These are phyloP conservation scores for Meloidogyne hapla DNA, from an alignment of 1,140 invertebrate genomes.

Conservation along the genomic window DNA sequence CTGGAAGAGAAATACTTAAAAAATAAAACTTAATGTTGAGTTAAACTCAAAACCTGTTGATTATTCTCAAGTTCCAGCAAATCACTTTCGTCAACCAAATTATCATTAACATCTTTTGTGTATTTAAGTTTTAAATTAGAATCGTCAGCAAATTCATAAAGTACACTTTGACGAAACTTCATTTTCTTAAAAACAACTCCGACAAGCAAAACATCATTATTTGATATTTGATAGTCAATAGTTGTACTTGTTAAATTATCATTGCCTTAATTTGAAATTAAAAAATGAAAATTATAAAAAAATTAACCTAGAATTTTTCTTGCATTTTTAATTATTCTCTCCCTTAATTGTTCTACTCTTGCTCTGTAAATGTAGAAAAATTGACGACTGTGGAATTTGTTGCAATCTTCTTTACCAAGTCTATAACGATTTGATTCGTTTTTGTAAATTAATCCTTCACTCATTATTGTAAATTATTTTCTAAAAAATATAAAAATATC, in stretches of 20 bases:
- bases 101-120: constrained; percentile 25
- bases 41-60: constrained; percentile 39
- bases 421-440: background rate
- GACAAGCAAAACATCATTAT: constrained; percentile 31
- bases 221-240: constrained; percentile 2
- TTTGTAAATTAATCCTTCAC: background rate
- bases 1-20: constrained; percentile 2
- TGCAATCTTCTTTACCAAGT: background rate
- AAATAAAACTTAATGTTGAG: constrained; percentile 26
- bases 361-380: constrained; percentile 15
- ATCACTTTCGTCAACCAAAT: constrained; percentile 30
- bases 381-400: constrained; percentile 18
- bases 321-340: constrained; percentile 20
- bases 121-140: constrained; percentile 33
- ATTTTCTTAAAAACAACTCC: constrained; percentile 41
- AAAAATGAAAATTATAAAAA: constrained; percentile 9
- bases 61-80: constrained; percentile 43
- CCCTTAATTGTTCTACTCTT: constrained; percentile 9
- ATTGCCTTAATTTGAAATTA: constrained; percentile 11
- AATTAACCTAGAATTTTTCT: constrained; percentile 24
- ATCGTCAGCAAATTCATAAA: constrained; percentile 41
- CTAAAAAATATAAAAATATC: too few relatives aligned
- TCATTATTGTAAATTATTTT: background rate
- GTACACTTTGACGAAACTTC: constrained; percentile 43
- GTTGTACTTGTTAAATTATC: constrained; percentile 1